Conservation (phyloP, 2,113 vertebrate species). For the Sturnus vulgaris region DNA sequence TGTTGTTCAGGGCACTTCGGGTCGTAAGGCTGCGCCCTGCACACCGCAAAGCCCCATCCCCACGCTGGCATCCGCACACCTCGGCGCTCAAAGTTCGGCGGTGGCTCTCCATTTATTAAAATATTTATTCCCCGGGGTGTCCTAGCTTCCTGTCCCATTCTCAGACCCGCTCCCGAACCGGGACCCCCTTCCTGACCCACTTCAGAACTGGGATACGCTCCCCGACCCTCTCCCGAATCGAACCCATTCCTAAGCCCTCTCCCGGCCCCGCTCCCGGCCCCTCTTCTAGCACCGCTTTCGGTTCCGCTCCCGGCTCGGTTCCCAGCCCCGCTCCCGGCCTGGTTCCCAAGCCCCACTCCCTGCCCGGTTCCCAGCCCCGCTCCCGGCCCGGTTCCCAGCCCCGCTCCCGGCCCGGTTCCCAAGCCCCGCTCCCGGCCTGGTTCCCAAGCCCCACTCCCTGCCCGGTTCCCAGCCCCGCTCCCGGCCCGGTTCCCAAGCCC, state of each 20-base stretch:
- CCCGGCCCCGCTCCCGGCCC: not conserved
- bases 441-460: rapidly evolving
- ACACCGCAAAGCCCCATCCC: not conserved
- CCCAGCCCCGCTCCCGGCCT: no score
- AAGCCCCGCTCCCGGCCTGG: not conserved
- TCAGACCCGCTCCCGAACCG: not conserved
- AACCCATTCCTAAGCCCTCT: not conserved
- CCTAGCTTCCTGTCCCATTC: no score
- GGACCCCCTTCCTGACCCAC: not conserved
- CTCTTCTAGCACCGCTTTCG: no score
- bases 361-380: no score
- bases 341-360: not conserved
- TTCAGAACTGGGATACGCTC: not conserved
- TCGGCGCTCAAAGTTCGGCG: not conserved
- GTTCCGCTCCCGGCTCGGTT: not conserved
- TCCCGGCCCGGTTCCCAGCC: not conserved
- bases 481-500: not conserved
- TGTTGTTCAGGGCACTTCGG: not conserved
- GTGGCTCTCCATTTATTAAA: not conserved
- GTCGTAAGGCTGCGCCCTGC: not conserved
- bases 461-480: not conserved
- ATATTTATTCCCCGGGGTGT: not conserved
- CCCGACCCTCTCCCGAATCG: not conserved
- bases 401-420: not conserved
- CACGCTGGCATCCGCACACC: not conserved